Conservation (phyloP, 2,113 vertebrate genomes). For the Triplophysa rosa region DNA sequence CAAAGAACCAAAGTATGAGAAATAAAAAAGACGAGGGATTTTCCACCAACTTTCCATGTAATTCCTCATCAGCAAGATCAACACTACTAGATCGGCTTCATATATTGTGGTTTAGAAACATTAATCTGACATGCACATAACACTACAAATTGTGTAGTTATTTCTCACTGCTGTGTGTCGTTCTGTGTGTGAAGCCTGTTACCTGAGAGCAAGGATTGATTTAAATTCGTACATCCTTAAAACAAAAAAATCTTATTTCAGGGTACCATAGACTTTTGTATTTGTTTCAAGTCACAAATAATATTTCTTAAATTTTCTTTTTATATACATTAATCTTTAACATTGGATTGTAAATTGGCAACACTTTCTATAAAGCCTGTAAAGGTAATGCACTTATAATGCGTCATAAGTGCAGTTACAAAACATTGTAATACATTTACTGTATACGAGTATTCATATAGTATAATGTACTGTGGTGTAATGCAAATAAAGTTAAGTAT, state of each 20-base stretch:
- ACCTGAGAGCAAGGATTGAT: conserved; percentile 55
- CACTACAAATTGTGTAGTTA: neutral
- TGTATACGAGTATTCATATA: too few species aligned
- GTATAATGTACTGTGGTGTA: too few species aligned
- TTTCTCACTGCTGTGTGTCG: neutral
- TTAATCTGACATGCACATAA: neutral
- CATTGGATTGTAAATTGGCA: neutral
- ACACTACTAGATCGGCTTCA: neutral
- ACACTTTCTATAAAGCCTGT: too few species aligned
- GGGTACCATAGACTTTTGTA: neutral
- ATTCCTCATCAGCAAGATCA: neutral
- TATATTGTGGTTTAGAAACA: neutral
- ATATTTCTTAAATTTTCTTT: neutral
- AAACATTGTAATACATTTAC: too few species aligned
- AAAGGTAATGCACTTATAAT: too few species aligned
- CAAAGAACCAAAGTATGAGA: conserved; percentile 26
- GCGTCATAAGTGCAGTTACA: too few species aligned
- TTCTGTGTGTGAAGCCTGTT: neutral
- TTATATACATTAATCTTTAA: neutral
- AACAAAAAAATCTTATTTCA: conserved; percentile 5
- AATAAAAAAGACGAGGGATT: neutral
- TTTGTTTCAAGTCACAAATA: neutral
- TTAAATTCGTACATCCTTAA: conserved; percentile 42
- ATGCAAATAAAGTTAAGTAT: too few species aligned
- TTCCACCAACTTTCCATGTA: neutral